Evolutionary conservation across 2,797 vertebrate species (phyloP), one percentile per base, ranked within the genome.

Genomic region (Amblyraja radiata): DNA sequence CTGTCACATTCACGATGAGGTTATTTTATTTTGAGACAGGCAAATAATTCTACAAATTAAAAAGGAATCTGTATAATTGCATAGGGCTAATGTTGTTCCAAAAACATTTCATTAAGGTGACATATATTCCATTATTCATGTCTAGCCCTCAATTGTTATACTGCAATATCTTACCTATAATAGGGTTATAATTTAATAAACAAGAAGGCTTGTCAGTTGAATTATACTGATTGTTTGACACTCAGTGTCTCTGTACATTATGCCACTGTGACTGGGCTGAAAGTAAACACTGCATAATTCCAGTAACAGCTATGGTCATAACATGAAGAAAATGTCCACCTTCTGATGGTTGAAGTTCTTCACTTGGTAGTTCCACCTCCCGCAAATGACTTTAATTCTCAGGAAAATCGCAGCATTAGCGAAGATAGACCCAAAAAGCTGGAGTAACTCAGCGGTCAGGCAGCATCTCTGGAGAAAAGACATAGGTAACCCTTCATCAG

Each of bases 81-180:
- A 68, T 68, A n/a, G 36, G 61, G 61, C 63, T 88, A 88, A 88
- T 68, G 18, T 68, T 36, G 84, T 68, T 88, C 63, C 84, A 36
- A 88, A 88, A 36, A 88, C 65, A 36, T 68, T 88, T 88, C 61
- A 88, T 68, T 88, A 88, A 68, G 32, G 84, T 68, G 84, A 68
- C 84, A 86, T n/a, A 63, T 63, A 86, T 86, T 63, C 83, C 83
- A 88, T 88, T 88, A 88, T 88, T 88, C n/a, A 88, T 88, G 84
- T 9, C 84, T 36, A 5, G 14, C 61, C 61, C 65, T 8, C n/a
- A 68, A 68, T 88, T 32, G n/a, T 63, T 68, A 32, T 36, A n/a
- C 61, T 88, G 84, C 84, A 23, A 16, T 68, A 68, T 65, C n/a
- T 32, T 68, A 88, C 63, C 61, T 88, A 32, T 88, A 68, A 88